These are phyloP conservation scores for Ips typographus DNA, from an alignment of 1,140 invertebrate species.

Conservation along the genomic window DNA sequence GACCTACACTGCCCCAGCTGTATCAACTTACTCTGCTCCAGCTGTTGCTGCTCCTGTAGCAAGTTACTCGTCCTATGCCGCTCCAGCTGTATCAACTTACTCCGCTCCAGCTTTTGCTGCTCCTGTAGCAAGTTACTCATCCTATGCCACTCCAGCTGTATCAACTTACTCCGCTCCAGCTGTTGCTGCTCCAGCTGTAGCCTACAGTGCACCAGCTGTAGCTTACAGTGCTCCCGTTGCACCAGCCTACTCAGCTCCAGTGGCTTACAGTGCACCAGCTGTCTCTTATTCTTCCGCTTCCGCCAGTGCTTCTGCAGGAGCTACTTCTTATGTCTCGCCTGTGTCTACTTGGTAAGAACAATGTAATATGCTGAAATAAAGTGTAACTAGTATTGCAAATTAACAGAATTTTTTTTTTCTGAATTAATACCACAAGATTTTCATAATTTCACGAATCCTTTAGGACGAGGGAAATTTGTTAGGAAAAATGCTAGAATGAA, in stretches of 20 bases:
- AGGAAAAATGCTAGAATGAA: too few species aligned
- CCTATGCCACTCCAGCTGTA: not conserved
- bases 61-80: slow-evolving; percentile 58
- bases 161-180: slow-evolving; percentile 38
- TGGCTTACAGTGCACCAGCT: slow-evolving; percentile 1
- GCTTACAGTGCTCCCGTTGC: not conserved
- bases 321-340: too few species aligned
- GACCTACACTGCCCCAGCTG: slow-evolving; percentile 54
- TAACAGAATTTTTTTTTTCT: too few species aligned
- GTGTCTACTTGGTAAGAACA: too few species aligned
- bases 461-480: too few species aligned
- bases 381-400: too few species aligned
- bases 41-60: slow-evolving; percentile 49
- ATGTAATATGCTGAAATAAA: too few species aligned
- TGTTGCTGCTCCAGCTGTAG: slow-evolving; percentile 50
- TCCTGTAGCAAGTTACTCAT: not conserved
- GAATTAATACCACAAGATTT: too few species aligned
- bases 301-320: too few species aligned
- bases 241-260: not conserved
- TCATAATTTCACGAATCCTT: too few species aligned
- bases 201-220: not conserved
- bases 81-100: not conserved
- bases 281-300: not conserved
- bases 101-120: slow-evolving; percentile 36
- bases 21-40: slow-evolving; percentile 27